Base-by-base conservation (phyloP, 2,888 invertebrate genomes). In the Drepanosiphum platanoidis region DNA sequence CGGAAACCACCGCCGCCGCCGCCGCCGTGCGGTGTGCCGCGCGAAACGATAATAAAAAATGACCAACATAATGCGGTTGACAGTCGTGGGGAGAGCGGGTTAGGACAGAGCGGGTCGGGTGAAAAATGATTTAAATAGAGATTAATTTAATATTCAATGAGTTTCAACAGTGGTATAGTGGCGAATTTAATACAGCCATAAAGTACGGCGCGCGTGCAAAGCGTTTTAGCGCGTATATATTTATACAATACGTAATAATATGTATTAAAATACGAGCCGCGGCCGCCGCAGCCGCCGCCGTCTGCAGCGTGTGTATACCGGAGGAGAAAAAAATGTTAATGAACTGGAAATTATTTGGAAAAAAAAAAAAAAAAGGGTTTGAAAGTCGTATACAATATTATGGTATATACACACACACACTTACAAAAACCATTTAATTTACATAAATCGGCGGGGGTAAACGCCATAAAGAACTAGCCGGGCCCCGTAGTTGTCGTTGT, bases 91-190 rank as follows among this genome's bases (percentile, higher is more conserved):
- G 36, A n/a, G n/a, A n/a, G n/a, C 22, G 66, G 32, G 77, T 11
- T 9, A 8, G 27, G 64, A 22, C 3, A 18, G 71, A 30, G 15
- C 27, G 30, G 46, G 18, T n/a, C 34, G 39, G 22, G 30, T 4
- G 36, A 42, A 58, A 77, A 77, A 77, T 77, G 84, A 77, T 77
- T 84, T 84, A 84, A 84, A 84, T 75, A 77, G 77, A 77, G 68
- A 84, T 84, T 84, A 77, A 84, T 84, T 84, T 84, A 68, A 77
- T 77, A 84, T 84, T 84, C 84, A 84, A 84, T 77, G 84, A 77
- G 77, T 84, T 75, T 84, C 39, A 77, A 84, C 68, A 34, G 84
- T 77, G 68, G 84, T 68, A 84, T 58, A 34, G 84, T 77, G 68
- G 84, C 77, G 84, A 77, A 77, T 84, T 84, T 77, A 84, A 84